Evolutionary conservation across 2,888 invertebrate genomes (phyloP).

Genomic region (Philaethria dido): DNA sequence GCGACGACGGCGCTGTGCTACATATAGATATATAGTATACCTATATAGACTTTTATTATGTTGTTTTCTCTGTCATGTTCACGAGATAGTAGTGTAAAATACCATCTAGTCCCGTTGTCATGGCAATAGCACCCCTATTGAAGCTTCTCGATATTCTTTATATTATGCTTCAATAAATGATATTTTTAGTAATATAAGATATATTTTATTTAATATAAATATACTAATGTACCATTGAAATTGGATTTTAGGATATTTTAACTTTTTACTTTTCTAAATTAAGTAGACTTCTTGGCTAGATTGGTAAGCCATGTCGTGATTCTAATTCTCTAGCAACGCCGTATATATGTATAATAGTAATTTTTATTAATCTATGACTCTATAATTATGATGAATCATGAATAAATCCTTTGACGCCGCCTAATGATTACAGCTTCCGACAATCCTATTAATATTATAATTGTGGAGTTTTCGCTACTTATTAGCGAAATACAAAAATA

Average conservation of each 20-base stretch:
- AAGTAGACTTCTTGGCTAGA: too few relatives aligned
- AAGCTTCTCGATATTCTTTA: conserved; percentile 11
- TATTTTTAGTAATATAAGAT: too few relatives aligned
- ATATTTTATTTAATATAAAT: too few relatives aligned
- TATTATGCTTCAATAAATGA: too few relatives aligned
- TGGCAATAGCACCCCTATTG: conserved; percentile 36
- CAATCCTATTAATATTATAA: background rate
- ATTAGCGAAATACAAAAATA: background rate
- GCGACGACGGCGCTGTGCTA: conserved; percentile 20
- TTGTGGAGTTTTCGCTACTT: background rate
- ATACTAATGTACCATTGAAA: too few relatives aligned
- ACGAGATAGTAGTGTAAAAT: conserved; percentile 26
- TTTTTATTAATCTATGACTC: background rate
- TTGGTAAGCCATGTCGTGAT: too few relatives aligned
- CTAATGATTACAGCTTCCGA: background rate
- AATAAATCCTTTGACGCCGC: background rate
- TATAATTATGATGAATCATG: background rate
- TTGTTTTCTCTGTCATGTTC: conserved; percentile 31
- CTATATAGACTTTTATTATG: conserved; percentile 19
- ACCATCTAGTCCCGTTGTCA: conserved; percentile 12
- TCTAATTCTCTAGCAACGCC: too few relatives aligned
- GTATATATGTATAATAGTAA: background rate
- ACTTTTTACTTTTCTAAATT: too few relatives aligned
- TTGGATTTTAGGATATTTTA: too few relatives aligned
- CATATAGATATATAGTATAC: background rate